Evolutionary conservation across 2,797 vertebrate genomes (phyloP), one percentile per base, ranked within the genome.

Genomic region (Capromys pilorides): DNA sequence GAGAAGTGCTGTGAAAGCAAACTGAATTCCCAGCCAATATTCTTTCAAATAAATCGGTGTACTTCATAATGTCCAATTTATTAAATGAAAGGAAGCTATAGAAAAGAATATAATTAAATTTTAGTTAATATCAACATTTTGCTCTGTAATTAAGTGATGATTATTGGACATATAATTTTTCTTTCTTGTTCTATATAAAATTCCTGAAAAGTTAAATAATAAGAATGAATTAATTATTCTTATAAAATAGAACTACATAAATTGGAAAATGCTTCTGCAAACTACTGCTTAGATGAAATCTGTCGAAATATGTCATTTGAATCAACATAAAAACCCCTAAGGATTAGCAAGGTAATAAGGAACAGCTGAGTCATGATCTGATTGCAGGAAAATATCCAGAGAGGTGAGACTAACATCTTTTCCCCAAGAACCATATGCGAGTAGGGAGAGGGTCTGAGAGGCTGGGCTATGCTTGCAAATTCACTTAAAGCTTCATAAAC

Each of bases 121-220:
- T 77, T 82, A 81, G 24, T 87, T 87, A 54, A 45, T 71, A 84
- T 24, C 3, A 83, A 71, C 6, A 45, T 87, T 86, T 54, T 41
- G 28, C 31, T 87, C 86, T 93, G 77, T 57, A 82, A 93, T 91
- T 84, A 45, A 78, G 2, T 91, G n/a, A 91, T 64, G 59, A 71
- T 49, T 33, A 24, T 75, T 59, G 75, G 77, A 79, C 62, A 79
- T 49, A 31, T 0, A 82, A 24, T 88, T 19, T 36, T 67, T 39
- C 71, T 66, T 91, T 49, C 36, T 26, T 80, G 28, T 86, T 80
- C 39, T 81, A 86, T 10, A 66, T 14, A 73, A 90, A 79, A 94
- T 71, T 57, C 64, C 36, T 71, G 5, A 22, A 39, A 91, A 93
- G 79, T 49, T 62, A 31, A 84, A 62, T 51, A 36, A 54, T 24